Evolutionary conservation across 2,888 invertebrate genomes (phyloP).

Genomic region (Stenodera caucasica): DNA sequence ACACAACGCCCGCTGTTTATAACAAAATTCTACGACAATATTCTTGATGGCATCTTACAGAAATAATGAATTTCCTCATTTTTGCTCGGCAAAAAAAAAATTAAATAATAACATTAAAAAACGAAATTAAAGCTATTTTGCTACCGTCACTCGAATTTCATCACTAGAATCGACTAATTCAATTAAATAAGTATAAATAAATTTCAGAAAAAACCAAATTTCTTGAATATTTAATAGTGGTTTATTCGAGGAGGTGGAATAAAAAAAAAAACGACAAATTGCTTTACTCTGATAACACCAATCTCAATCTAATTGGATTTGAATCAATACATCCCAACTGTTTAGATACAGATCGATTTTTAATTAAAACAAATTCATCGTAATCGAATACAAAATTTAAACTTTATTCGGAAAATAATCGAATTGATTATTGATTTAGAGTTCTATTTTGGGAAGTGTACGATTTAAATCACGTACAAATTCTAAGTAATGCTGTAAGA

Average conservation of each 20-base stretch:
- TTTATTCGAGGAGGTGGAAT: background rate
- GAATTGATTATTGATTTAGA: background rate
- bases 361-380: slow-evolving; percentile 3
- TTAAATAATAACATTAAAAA: too few species aligned
- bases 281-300: background rate
- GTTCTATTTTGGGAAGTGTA: background rate
- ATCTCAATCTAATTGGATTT: background rate
- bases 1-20: background rate
- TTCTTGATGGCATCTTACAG: background rate
- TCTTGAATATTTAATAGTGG: background rate
- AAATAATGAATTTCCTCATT: background rate
- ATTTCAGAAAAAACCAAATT: background rate
- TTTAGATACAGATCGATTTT: background rate
- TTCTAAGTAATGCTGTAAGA: background rate
- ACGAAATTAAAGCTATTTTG: too few species aligned
- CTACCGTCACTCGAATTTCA: too few species aligned
- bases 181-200: background rate
- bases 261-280: background rate
- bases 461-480: background rate
- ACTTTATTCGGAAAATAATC: too few species aligned
- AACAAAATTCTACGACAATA: background rate
- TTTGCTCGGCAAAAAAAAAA: too few species aligned
- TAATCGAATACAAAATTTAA: background rate
- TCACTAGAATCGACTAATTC: too few species aligned
- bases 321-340: background rate